Evolutionary conservation across 2,797 vertebrate genomes (phyloP).

Genomic region (Halcyon badia): DNA sequence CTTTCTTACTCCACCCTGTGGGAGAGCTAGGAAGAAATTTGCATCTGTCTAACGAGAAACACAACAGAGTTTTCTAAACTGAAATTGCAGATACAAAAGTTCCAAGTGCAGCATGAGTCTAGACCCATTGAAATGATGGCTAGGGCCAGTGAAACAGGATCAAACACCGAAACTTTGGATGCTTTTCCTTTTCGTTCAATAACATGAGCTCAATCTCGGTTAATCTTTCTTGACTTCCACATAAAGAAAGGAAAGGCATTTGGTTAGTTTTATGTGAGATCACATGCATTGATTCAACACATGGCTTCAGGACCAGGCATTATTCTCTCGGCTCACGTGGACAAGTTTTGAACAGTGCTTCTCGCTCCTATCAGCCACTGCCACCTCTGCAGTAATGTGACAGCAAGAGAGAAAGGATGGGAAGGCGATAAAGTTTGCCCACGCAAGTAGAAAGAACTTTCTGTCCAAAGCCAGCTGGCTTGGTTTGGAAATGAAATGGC

Average conservation of each 20-base stretch:
- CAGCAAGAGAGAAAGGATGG: conserved; percentile 81
- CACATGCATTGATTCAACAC: not conserved
- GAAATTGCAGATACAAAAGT: not conserved
- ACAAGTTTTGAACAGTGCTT: conserved; percentile 85
- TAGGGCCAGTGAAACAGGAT: not conserved
- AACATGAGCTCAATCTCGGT: not conserved
- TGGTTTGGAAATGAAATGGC: conserved; percentile 82
- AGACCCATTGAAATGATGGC: not conserved
- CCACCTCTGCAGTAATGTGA: conserved; percentile 83
- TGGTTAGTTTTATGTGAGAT: conserved; percentile 16
- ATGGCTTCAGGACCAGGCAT: conserved; percentile 31
- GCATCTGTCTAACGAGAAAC: not conserved
- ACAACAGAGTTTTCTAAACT: not conserved
- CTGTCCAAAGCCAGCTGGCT: conserved; percentile 91
- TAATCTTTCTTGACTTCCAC: not conserved
- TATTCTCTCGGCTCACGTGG: conserved; percentile 74
- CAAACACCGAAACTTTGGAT: not conserved
- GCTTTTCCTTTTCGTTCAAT: not conserved
- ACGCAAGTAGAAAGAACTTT: conserved; percentile 82
- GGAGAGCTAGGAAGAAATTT: not conserved
- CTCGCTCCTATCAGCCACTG: conserved; percentile 80
- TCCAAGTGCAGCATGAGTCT: not conserved
- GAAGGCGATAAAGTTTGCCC: conserved; percentile 86
- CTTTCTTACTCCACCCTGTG: not conserved
- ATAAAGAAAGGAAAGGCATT: not conserved